Conservation (phyloP, 2,113 vertebrate species). For the Antechinus stuartii region DNA sequence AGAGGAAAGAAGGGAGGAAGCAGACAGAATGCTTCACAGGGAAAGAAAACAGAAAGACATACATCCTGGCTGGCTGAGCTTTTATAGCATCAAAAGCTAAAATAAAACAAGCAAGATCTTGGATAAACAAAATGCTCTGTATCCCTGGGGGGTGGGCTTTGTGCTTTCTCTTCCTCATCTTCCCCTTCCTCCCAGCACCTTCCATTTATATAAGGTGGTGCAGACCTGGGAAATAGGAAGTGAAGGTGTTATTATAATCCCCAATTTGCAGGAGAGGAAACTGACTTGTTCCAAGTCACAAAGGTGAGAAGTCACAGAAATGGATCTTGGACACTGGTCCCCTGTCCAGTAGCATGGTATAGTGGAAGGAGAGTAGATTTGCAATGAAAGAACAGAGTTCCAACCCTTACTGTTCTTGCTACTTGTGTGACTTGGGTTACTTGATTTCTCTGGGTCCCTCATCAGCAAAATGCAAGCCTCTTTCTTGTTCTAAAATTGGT, state of each 20-base stretch:
- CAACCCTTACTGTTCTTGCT: background rate
- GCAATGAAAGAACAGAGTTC: background rate
- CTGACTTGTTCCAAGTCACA: background rate
- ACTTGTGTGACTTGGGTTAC: background rate
- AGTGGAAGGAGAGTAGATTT: background rate
- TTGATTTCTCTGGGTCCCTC: background rate
- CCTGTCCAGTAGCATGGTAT: background rate
- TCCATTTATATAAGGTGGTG: background rate
- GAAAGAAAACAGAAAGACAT: rapidly evolving
- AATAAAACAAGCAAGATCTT: background rate
- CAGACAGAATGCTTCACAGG: background rate
- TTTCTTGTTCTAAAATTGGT: background rate
- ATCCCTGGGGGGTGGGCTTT: background rate
- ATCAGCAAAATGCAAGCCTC: background rate
- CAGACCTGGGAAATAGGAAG: background rate
- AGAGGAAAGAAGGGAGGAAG: background rate
- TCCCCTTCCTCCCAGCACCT: background rate
- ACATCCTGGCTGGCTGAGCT: background rate
- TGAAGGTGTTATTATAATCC: background rate
- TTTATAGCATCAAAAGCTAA: background rate
- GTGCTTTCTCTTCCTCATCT: background rate
- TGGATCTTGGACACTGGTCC: background rate
- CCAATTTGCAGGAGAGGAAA: background rate
- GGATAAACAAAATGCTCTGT: background rate
- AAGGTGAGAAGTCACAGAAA: background rate